These are phyloP conservation scores for Conger conger DNA, from an alignment of 2,113 vertebrate species.

Conservation along the genomic window DNA sequence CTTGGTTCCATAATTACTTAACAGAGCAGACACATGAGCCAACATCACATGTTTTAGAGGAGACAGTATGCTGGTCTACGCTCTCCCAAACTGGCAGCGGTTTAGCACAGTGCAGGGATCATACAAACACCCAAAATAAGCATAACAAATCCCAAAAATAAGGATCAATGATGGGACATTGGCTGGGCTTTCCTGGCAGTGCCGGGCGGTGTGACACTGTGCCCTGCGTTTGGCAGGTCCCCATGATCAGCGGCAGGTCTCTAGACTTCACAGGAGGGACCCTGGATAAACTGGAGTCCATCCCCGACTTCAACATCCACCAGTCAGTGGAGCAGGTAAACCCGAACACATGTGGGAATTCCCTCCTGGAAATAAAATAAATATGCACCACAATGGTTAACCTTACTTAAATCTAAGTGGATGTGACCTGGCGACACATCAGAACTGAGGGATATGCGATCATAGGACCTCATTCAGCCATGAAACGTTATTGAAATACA, in stretches of 20 bases:
- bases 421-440: not conserved
- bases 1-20: too few relatives aligned
- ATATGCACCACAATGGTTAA: not conserved
- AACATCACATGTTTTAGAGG: too few relatives aligned
- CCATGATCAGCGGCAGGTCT: slow-evolving; percentile 78
- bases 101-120: too few relatives aligned
- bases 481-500: too few relatives aligned
- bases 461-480: not conserved
- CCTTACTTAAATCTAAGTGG: not conserved
- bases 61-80: too few relatives aligned
- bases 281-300: slow-evolving; percentile 76
- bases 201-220: not conserved
- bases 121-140: too few relatives aligned
- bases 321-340: slow-evolving; percentile 69
- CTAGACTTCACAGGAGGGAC: slow-evolving; percentile 77
- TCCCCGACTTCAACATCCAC: slow-evolving; percentile 65
- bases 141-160: too few relatives aligned
- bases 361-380: not conserved
- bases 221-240: slow-evolving; percentile 59
- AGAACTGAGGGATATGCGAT: not conserved
- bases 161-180: too few relatives aligned
- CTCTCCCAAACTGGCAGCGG: too few relatives aligned
- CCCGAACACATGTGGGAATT: not conserved
- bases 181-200: too few relatives aligned
- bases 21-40: too few relatives aligned